Evolutionary conservation across 2,797 vertebrate genomes (phyloP).

Genomic region (Darevskia mixta): DNA sequence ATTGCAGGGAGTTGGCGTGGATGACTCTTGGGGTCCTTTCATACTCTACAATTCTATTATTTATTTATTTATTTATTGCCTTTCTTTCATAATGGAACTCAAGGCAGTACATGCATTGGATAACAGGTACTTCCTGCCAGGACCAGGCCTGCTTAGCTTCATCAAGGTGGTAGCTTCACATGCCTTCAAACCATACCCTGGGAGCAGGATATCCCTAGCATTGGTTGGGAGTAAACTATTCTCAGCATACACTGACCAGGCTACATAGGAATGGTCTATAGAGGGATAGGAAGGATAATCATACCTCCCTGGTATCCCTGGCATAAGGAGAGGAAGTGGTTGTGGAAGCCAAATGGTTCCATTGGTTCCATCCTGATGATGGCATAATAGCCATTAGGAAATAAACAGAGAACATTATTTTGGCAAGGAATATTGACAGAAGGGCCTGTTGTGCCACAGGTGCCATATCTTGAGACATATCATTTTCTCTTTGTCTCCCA

Average conservation of each 20-base stretch:
- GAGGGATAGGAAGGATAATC: neutral
- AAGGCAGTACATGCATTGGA: too few species aligned
- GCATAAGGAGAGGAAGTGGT: neutral
- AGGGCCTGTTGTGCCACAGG: conserved; percentile 23
- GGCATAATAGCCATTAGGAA: conserved; percentile 52
- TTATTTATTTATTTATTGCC: too few species aligned
- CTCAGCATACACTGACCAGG: neutral
- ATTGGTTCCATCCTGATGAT: conserved; percentile 47
- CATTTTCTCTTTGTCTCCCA: conserved; percentile 37
- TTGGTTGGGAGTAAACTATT: neutral
- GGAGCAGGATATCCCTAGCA: too few species aligned
- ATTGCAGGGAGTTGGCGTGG: too few species aligned
- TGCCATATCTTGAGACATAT: neutral
- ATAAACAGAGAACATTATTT: conserved; percentile 34
- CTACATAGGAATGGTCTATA: neutral
- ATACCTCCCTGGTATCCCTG: neutral
- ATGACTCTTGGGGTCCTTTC: too few species aligned
- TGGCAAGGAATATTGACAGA: neutral
- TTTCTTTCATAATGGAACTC: too few species aligned
- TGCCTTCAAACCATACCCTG: too few species aligned
- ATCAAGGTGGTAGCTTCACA: too few species aligned
- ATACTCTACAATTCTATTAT: too few species aligned
- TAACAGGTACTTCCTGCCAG: too few species aligned
- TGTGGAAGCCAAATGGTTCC: conserved; percentile 14
- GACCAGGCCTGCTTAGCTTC: too few species aligned